Conservation (phyloP, 2,113 vertebrate species). For the Oryzias woworae region DNA sequence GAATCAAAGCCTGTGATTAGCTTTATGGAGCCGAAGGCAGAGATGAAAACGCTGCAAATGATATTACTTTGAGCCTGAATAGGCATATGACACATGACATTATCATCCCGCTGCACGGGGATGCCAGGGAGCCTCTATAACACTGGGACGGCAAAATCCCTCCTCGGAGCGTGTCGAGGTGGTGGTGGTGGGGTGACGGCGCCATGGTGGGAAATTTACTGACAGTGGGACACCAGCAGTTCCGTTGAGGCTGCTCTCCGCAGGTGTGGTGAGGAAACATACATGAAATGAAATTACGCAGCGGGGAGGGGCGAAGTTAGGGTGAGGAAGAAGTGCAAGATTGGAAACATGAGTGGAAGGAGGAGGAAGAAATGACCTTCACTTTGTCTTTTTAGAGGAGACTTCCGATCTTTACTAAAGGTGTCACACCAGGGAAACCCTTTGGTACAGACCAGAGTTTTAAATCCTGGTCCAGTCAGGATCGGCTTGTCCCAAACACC, state of each 20-base stretch:
- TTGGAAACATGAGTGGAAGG: background rate
- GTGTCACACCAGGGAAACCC: too few relatives aligned
- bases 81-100: constrained; percentile 64
- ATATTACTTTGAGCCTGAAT: constrained; percentile 70
- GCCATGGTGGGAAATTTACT: constrained; percentile 27
- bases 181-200: background rate
- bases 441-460: too few relatives aligned
- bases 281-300: constrained; percentile 34
- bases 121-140: constrained; percentile 18
- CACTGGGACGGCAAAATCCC: constrained; percentile 3
- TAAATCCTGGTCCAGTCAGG: too few relatives aligned
- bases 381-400: background rate
- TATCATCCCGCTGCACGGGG: constrained; percentile 44
- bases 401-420: too few relatives aligned
- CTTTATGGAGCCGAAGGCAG: constrained; percentile 67
- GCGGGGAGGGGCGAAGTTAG: too few relatives aligned
- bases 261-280: constrained; percentile 22
- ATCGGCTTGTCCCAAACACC: too few relatives aligned
- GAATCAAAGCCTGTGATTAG: constrained; percentile 65
- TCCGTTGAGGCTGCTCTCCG: constrained; percentile 22
- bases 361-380: constrained; percentile 24
- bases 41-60: constrained; percentile 59
- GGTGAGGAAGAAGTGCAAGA: background rate
- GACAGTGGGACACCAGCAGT: constrained; percentile 37
- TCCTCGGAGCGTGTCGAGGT: background rate